Base-by-base conservation (phyloP, 2,797 vertebrate genomes). In the Gambelia wislizenii region DNA sequence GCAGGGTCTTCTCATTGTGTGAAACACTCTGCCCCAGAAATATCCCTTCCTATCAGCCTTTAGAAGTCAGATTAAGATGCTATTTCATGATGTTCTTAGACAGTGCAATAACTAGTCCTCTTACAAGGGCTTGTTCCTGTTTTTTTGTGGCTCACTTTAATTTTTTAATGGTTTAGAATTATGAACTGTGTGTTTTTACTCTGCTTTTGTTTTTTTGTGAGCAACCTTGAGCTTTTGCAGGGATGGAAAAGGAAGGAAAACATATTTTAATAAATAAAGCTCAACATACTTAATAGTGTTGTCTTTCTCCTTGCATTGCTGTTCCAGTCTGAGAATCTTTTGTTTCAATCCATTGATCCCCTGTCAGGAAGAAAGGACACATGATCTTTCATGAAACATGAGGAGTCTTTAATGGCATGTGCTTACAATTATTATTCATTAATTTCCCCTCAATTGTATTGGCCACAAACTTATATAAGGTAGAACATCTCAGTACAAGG, bases 271-370 rank as follows among this genome's bases (percentile, higher is more conserved):
- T 27, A 64, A n/a, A 77, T 39, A 16, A n/a, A 12, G 0, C 0
- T 39, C 6, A 3, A 89, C 91, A 91, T 96, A 99, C 99, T 96
- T 98, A 86, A 98, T 96, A 39, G 97, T 89, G 42, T 92, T 96
- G 94, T 98, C 98, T 95, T 98, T 98, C 92, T 99, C 98, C 93
- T 97, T 97, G 95, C 98, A 98, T 92, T 98, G 98, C 85, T 98
- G 98, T 92, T 99, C 98, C 89, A 99, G 95, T 95, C 97, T 98
- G 91, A 99, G 95, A 84, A 99, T 97, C 94, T 98, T 98, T 95
- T 99, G 98, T 91, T 98, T 99, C 81, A 99, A 97, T 74, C 98
- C 98, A 10, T 95, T 98, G 47, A 98, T 88, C 83, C 99, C 96
- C 99, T 99, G 94, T 88, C 82, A n/a, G 93, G 83, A 92, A 16